phyloP scores from a whole-genome alignment of 2,113 vertebrate genomes.

The Vireo altiloquus region DNA sequence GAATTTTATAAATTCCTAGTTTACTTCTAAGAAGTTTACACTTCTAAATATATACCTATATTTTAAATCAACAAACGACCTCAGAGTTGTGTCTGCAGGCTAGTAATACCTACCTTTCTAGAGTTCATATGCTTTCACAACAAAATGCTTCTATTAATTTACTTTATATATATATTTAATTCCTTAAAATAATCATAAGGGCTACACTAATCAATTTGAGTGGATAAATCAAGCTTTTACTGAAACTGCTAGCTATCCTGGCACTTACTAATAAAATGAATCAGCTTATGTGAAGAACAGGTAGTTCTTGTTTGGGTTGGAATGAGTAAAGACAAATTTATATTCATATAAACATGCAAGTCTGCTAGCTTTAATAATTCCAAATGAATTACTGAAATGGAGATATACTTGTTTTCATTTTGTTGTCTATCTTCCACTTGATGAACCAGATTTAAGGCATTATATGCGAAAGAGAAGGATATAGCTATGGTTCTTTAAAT shows the following conservation, averaged over 20 bases:
- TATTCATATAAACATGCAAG: not conserved
- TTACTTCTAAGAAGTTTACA: not conserved
- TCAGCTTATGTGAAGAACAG: not conserved
- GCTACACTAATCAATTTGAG: not conserved
- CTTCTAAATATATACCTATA: not conserved
- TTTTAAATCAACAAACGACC: not conserved
- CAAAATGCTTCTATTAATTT: not conserved
- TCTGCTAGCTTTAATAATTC: not conserved
- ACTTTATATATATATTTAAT: no score
- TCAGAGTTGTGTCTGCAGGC: not conserved
- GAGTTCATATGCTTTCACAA: not conserved
- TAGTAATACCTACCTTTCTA: not conserved
- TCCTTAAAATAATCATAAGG: not conserved
- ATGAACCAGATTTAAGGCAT: not conserved
- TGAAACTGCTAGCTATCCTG: not conserved
- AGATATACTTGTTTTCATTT: not conserved
- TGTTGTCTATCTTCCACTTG: not conserved
- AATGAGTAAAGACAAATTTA: not conserved
- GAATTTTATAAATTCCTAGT: not conserved
- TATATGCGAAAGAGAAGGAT: not conserved
- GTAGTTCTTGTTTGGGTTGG: not conserved
- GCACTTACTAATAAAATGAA: not conserved
- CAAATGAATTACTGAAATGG: not conserved
- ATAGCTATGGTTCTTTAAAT: not conserved
- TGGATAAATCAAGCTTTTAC: not conserved